A percentile compares a stretch with the other conserved stretches of the same genome.
Evolutionary conservation across 2,113 vertebrate genomes (phyloP).

Genomic region (Poeciliopsis prolifica): DNA sequence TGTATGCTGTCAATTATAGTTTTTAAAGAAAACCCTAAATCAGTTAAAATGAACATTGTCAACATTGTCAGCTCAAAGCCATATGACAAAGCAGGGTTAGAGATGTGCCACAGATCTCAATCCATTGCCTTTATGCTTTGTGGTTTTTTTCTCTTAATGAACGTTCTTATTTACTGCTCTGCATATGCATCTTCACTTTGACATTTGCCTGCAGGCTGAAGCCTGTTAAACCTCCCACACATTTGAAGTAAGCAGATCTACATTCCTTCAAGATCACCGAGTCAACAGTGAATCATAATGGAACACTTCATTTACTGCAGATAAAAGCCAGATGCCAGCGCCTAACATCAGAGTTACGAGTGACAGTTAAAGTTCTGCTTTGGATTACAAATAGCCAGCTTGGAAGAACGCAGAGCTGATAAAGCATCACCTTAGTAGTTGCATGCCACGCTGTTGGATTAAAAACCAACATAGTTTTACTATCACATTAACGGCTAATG

Average conservation of each 20-base stretch:
- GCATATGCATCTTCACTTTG: background rate
- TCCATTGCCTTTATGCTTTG: background rate
- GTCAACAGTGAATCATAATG: conserved; percentile 2
- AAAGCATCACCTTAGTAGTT: background rate
- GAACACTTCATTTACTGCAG: conserved; percentile 10
- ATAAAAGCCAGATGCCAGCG: conserved; percentile 9
- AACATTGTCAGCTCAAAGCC: background rate
- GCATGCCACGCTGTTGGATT: background rate
- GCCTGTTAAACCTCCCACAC: background rate
- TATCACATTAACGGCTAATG: background rate
- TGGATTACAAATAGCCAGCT: background rate
- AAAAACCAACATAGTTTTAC: background rate
- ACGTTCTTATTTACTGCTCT: background rate
- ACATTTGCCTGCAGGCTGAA: background rate
- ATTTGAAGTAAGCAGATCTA: conserved; percentile 6
- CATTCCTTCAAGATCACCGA: conserved; percentile 3
- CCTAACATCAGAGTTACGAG: background rate
- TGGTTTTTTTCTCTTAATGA: background rate
- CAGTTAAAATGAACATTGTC: background rate
- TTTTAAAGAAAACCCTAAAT: background rate
- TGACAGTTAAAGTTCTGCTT: conserved; percentile 1
- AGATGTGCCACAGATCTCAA: background rate
- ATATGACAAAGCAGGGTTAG: background rate
- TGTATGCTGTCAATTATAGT: background rate
- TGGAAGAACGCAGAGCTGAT: background rate